Base-by-base conservation (phyloP, 2,888 invertebrate species). In the Drosophila antonietae region DNA sequence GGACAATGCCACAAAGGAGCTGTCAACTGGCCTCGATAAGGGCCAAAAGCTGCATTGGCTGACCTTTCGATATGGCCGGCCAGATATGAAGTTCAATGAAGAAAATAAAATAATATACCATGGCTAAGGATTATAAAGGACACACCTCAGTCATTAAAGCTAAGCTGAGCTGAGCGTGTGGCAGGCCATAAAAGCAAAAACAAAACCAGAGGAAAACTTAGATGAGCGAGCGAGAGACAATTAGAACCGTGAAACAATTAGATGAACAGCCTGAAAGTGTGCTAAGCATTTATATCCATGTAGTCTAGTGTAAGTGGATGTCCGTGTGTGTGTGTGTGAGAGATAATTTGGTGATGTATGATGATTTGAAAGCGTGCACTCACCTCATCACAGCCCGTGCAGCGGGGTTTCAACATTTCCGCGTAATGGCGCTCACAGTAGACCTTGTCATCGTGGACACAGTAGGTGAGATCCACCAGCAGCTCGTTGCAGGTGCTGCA, bases 361-460 rank as follows among this genome's bases (percentile, higher is more conserved):
- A 55, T 55, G 41, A 55, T 55, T 41, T 3, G n/a, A 14, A 10
- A 41, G 61, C 12, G 61, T 9, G 33, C 35, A 87, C 96, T 95
- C 92, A 99, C 99, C 97, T 99, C 99, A 94, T 99, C 99, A 94
- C 99, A 99, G 83, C 98, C 97, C 75, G 97, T 95, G 93, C 99
- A 99, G 88, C 99, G 94, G 18, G 99, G 98, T 93, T 98, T 98
- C 91, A 99, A 94, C 90, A 97, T 95, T 93, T 99, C 99, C 58
- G 98, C 98, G 93, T 98, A 99, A 93, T 99, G 99, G 77, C 98
- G 95, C 91, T 98, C 98, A 93, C 98, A 98, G 94, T 96, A 98
- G 78, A 98, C 94, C 77, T 95, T 94, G 81, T 97, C 97, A 85
- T 98, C 97, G 92, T 97, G 95, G 77, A 97, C 96, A 93, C 99